Conservation (phyloP, 2,797 vertebrate genomes). For the Falco columbarius region DNA sequence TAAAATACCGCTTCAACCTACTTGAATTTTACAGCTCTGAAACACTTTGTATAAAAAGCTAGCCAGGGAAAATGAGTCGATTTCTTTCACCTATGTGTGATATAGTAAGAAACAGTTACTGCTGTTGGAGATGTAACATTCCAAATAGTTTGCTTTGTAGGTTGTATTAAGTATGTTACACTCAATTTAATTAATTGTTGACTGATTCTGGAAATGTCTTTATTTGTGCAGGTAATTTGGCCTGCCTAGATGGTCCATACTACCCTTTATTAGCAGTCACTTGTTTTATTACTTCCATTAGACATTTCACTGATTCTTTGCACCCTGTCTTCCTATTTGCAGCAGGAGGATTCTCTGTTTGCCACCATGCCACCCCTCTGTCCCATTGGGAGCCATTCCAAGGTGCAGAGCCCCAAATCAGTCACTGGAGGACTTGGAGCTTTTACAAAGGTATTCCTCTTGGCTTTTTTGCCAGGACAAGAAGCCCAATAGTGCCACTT, state of each 20-base stretch:
- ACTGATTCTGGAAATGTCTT: neutral
- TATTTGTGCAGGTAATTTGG: neutral
- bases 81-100: neutral
- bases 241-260: neutral
- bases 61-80: rapidly evolving
- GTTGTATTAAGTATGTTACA: neutral
- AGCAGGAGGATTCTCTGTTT: constrained; percentile 85
- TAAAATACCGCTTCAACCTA: neutral
- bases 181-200: neutral
- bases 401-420: constrained; percentile 83
- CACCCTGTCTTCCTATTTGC: neutral
- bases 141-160: neutral
- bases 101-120: neutral
- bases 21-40: neutral
- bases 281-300: neutral
- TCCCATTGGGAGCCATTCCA: constrained; percentile 85
- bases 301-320: neutral
- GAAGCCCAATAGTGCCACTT: neutral
- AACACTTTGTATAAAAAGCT: neutral
- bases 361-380: constrained; percentile 86
- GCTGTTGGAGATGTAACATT: neutral
- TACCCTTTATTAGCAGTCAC: neutral
- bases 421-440: constrained; percentile 82
- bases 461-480: neutral
- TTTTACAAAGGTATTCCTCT: constrained; percentile 81